These are phyloP conservation scores for Kryptolebias marmoratus DNA, from an alignment of 2,113 vertebrate genomes.

Conservation along the genomic window DNA sequence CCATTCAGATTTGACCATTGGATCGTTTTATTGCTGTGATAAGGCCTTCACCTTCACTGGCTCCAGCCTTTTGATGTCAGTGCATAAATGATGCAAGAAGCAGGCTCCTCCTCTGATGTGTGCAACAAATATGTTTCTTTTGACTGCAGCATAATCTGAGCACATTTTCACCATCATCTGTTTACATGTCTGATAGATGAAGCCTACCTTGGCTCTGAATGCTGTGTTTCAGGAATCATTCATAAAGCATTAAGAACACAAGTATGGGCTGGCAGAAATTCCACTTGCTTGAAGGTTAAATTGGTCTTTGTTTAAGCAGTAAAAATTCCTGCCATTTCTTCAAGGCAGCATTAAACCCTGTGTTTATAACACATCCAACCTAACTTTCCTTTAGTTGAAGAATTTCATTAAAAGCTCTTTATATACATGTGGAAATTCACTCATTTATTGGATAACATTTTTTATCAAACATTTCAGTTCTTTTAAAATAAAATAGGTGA, in stretches of 20 bases:
- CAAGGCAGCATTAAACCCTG: slow-evolving; percentile 30
- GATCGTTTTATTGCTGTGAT: not conserved
- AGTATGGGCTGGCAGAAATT: slow-evolving; percentile 45
- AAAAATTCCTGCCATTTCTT: slow-evolving; percentile 65
- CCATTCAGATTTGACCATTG: not conserved
- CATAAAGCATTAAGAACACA: slow-evolving; percentile 45
- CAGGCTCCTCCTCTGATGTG: not conserved
- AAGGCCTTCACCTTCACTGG: not conserved
- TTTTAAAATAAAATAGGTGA: not conserved
- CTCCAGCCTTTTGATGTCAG: not conserved
- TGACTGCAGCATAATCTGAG: slow-evolving; percentile 18
- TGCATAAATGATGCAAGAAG: slow-evolving; percentile 15
- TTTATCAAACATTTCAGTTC: not conserved
- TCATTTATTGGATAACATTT: not conserved
- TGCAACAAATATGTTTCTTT: slow-evolving; percentile 10
- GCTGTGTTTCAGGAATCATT: slow-evolving; percentile 20
- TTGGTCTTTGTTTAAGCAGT: slow-evolving; percentile 54
- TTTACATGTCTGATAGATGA: slow-evolving; percentile 46
- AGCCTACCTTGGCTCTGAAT: slow-evolving; percentile 28
- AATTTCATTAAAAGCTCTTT: slow-evolving; percentile 37
- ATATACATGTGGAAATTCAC: not conserved
- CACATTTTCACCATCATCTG: slow-evolving; percentile 29
- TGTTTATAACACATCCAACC: slow-evolving; percentile 36
- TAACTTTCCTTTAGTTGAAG: slow-evolving; percentile 34
- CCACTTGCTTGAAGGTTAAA: slow-evolving; percentile 45